Evolutionary conservation across 2,797 vertebrate species (phyloP), one percentile per base, ranked within the genome.

Genomic region (Spea hammondii): DNA sequence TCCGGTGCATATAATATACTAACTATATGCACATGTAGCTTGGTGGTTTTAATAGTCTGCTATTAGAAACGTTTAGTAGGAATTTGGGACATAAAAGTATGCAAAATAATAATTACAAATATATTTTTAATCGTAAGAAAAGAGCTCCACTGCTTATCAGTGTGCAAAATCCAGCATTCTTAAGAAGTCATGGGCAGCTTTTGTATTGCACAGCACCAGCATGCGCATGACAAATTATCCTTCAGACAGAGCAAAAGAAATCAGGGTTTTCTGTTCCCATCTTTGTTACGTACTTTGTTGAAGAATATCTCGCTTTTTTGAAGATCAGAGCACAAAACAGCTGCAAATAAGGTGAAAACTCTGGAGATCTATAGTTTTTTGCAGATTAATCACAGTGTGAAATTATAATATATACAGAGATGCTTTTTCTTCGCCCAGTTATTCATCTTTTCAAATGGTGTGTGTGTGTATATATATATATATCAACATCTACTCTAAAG

Each of bases 181-280:
- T 79, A 55, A 70, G 75, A 60, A 65, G 46, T 75, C 78, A 53
- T 45, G 57, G n/a, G 45, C 60, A 76, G 79, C 67, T 57, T 71
- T 57, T 80, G 68, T 76, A 65, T 70, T 46, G 7, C 59, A 54
- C 57, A 6, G 9, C 14, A 6, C 57, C 48, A 50, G 49, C 14
- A 49, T 67, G 47, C 57, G 62, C 9, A 57, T 57, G 59, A 57
- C 51, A 76, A 72, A 76, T 76, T 76, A 71, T 76, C 51, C 67
- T 60, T 11, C 14, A 45, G 51, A 44, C 46, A 4, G 5, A 60
- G 65, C 46, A 67, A 64, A 70, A 57, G 48, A 70, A 47, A 45
- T 45, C 8, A 62, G 8, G n/a, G 14, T 59, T 70, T 80, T 57
- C n/a, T 65, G 53, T 12, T 55, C 45, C n/a, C 48, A 66, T 45